Evolutionary conservation across 2,888 invertebrate species (phyloP), one percentile per base, ranked within the genome.

Genomic region (Strigamia maritima): DNA sequence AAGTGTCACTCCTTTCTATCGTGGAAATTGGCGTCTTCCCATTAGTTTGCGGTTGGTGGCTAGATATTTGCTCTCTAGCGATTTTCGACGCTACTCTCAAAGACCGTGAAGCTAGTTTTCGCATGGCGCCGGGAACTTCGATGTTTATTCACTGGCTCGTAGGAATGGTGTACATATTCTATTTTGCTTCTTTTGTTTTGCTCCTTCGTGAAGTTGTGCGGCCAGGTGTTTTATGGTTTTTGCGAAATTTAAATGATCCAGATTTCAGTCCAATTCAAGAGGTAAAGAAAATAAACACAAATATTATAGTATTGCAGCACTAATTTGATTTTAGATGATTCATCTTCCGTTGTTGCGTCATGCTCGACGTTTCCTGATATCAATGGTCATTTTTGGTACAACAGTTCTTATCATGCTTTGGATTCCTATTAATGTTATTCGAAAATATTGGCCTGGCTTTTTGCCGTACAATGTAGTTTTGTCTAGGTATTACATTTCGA

Each of bases 61-160:
- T 99, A 80, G 99, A 99, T 85, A 93, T 99, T 80, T 99, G 99
- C 85, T 98, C 98, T 0, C 87, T 99, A 82, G 91, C 94, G 0
- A 91, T 96, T 90, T 94, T 95, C 83, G 95, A 95, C 85, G 94
- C 95, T 1, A 93, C 93, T 0, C 89, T 96, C 0, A 92, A 92
- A 82, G 88, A 89, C 81, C 90, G 98, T 54, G 93, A 96, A 85
- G 90, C 91, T 0, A 94, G 94, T 81, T 95, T 98, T 83, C 91
- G 92, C 81, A 90, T 93, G 0, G 96, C 97, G 0, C 98, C 98
- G 0, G 97, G 97, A 83, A 97, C 98, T 0, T 95, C 96, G 0
- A 94, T 98, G 89, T 98, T 98, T 85, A 93, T 99, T 79, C 98
- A 99, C 86, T 99, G 99, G 99, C 90, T 98, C 60, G 94, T 97